Evolutionary conservation across 2,888 invertebrate genomes (phyloP).

Genomic region (Caenorhabditis sp.): DNA sequence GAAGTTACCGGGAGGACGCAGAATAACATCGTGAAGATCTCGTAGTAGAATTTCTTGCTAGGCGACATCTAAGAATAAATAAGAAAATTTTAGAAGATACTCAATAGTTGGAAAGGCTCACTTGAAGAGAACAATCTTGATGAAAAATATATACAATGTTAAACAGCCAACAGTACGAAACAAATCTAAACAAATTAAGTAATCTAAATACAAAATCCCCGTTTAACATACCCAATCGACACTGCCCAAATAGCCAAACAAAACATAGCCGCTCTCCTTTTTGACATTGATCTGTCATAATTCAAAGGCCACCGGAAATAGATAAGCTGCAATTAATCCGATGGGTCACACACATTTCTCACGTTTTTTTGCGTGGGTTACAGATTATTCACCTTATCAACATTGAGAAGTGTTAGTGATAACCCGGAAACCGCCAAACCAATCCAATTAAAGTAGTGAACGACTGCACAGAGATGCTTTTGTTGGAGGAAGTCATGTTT

Average conservation of each 20-base stretch:
- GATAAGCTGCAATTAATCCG: conserved; percentile 72
- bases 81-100: too few species aligned
- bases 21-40: conserved; percentile 80
- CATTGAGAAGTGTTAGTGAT: conserved; percentile 81
- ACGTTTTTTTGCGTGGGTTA: background rate
- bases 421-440: conserved; percentile 82
- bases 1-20: conserved; percentile 82
- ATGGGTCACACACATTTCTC: background rate
- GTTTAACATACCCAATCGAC: conserved; percentile 75
- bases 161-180: conserved; percentile 82
- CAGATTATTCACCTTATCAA: conserved; percentile 76
- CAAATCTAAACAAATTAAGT: conserved; percentile 74
- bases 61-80: conserved; percentile 74
- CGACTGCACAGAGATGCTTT: conserved; percentile 78
- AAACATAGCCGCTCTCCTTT: conserved; percentile 77
- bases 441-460: conserved; percentile 82
- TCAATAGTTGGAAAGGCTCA: too few species aligned
- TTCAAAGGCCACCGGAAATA: conserved; percentile 82
- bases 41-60: conserved; percentile 80
- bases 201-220: too few species aligned
- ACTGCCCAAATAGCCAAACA: conserved; percentile 81
- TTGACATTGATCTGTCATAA: conserved; percentile 82
- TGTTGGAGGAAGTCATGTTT: conserved; percentile 81
- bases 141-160: conserved; percentile 80
- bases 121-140: conserved; percentile 79